Evolutionary conservation across 64 coral and sea anemone species (phyloP).

Genomic region (Montipora cactus): DNA sequence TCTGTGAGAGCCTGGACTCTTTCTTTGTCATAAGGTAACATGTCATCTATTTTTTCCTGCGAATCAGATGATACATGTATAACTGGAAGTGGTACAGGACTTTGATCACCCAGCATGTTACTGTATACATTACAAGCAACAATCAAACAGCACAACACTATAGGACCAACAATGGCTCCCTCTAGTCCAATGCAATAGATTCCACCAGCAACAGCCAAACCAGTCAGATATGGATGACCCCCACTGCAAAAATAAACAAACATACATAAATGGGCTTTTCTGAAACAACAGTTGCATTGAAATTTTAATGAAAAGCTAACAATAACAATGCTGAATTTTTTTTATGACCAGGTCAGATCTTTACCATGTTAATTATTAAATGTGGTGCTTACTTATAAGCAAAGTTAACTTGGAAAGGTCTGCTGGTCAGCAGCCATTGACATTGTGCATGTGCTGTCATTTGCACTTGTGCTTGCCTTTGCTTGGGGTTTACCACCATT

Average conservation of each 20-base stretch:
- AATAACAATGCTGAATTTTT: no score
- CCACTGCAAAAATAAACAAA: slow-evolving; percentile 59
- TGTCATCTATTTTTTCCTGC: neutral
- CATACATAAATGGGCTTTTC: no score
- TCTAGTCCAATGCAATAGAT: slow-evolving; percentile 98
- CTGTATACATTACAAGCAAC: slow-evolving; percentile 94
- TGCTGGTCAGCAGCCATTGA: no score
- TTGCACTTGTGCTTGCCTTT: no score
- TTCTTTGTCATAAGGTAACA: neutral
- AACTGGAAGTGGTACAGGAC: slow-evolving; percentile 38
- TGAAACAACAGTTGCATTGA: no score
- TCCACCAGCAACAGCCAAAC: slow-evolving; percentile 96
- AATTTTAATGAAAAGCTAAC: no score
- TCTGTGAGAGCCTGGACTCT: neutral
- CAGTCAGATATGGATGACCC: slow-evolving; percentile 98
- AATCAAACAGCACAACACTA: slow-evolving; percentile 96
- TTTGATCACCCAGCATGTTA: slow-evolving; percentile 77
- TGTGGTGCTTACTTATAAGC: no score
- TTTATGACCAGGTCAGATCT: no score
- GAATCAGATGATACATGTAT: neutral
- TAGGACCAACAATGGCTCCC: slow-evolving; percentile 97
- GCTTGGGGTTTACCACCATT: no score
- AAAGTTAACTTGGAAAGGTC: no score
- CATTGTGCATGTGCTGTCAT: no score
- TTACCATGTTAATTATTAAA: no score